phyloP scores from a whole-genome alignment of 1,140 invertebrate species.

The Helicoverpa zea region DNA sequence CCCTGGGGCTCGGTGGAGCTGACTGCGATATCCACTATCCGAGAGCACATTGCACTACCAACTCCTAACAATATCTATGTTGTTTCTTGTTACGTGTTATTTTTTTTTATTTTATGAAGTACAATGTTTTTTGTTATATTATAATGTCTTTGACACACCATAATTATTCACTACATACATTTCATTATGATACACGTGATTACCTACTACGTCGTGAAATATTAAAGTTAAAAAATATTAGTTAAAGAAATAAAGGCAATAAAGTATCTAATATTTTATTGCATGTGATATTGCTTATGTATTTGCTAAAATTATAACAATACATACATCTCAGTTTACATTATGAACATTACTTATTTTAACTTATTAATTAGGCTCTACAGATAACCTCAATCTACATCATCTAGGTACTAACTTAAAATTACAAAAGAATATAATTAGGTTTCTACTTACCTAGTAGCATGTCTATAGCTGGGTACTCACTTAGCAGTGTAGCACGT shows the following conservation, averaged over 20 bases:
- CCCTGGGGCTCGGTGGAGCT: conserved; percentile 89
- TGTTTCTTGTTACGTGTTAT: too few relatives aligned
- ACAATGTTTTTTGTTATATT: too few relatives aligned
- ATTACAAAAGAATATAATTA: background rate
- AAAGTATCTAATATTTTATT: conserved; percentile 20
- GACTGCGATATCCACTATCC: conserved; percentile 86
- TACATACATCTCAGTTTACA: conserved; percentile 13
- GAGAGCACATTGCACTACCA: conserved; percentile 55
- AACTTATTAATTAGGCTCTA: background rate
- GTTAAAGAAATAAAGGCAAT: background rate
- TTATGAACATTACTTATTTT: background rate
- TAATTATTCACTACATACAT: too few relatives aligned
- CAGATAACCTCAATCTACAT: background rate
- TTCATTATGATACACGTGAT: too few relatives aligned
- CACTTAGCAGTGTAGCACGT: too few relatives aligned
- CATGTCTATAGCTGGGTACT: too few relatives aligned
- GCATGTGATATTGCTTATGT: conserved; percentile 16
- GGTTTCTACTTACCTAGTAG: background rate
- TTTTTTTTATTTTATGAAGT: too few relatives aligned
- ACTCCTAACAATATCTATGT: background rate
- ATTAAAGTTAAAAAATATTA: too few relatives aligned
- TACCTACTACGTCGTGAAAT: too few relatives aligned
- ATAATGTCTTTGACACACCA: too few relatives aligned
- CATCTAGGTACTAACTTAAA: background rate
- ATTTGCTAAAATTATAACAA: background rate